phyloP scores from a whole-genome alignment of 2,888 invertebrate genomes.

The Volucella bombylans region DNA sequence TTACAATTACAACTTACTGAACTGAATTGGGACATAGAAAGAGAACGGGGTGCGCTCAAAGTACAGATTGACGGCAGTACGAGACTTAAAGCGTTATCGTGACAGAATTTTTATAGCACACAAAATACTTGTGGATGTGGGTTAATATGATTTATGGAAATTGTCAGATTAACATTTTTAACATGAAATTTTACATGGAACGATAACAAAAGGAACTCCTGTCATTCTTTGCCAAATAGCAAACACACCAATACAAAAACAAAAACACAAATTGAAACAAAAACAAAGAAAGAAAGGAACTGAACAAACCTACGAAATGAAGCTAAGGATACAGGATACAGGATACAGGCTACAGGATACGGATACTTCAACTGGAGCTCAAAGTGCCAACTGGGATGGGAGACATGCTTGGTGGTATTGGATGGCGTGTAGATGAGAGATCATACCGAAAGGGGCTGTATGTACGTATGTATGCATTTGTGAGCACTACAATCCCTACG shows the following conservation, averaged over 20 bases:
- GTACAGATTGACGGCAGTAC: neutral
- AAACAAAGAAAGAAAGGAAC: neutral
- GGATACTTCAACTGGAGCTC: no score
- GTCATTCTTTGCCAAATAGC: constrained; percentile 44
- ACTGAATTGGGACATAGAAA: constrained; percentile 7
- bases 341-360: no score
- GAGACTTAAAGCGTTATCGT: constrained; percentile 55
- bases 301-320: no score
- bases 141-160: constrained; percentile 76
- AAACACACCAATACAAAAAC: constrained; percentile 19
- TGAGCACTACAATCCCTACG: neutral
- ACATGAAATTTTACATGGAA: constrained; percentile 68
- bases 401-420: neutral
- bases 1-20: constrained; percentile 38
- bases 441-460: neutral
- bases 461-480: neutral
- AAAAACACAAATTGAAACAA: constrained; percentile 3
- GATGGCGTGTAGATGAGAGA: neutral
- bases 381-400: no score
- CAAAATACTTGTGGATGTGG: constrained; percentile 70
- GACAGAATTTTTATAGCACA: constrained; percentile 53
- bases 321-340: no score
- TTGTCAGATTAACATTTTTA: constrained; percentile 75
- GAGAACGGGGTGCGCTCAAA: no score
- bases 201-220: constrained; percentile 63